Base-by-base conservation (phyloP, 1,140 invertebrate genomes). In the Rhynchophorus ferrugineus region DNA sequence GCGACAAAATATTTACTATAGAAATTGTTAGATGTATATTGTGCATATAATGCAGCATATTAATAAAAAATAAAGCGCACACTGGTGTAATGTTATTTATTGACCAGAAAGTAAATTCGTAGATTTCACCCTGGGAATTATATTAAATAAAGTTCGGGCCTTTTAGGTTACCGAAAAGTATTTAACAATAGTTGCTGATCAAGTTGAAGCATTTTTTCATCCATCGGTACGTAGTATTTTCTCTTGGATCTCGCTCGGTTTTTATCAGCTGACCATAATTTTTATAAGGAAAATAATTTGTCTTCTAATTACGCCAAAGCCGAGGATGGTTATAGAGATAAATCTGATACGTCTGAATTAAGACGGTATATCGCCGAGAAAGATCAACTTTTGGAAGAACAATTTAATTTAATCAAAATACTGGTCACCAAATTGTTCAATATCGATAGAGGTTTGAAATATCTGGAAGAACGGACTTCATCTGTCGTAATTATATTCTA, bases 371-470 rank as follows among this genome's bases (percentile, higher is more conserved):
- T 49, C 14, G 44, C 22, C 11, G 34, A 50, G 8, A 61, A 56
- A 50, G 51, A 59, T 34, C 42, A 37, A 2, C 49, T 59, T 13
- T 20, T 61, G 9, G 19, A 37, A 41, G 51, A 61, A 14, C 54
- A 54, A 20, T 49, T 59, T 2, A 18, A 45, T 18, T 46, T 61
- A 9, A 57, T 57, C n/a, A 57, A 51, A 42, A 24, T 57, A 8
- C 38, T 61, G 20, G 49, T 59, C 2, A 35, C 22, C 2, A 59
- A 45, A 51, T 22, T 61, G 19, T 59, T 41, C 29, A 37, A 14
- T 21, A 19, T 61, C 16, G 56, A 61, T 43, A 33, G 21, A 17
- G 45, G 44, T 3, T 53, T 61, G 34, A 49, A 51, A 35, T 16
- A 24, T 18, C 29, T 59, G 13, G 57, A 61, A 46, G 44, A 55